These are phyloP conservation scores for Napeogenes sylphis DNA, from an alignment of 2,888 invertebrate species.

Conservation along the genomic window DNA sequence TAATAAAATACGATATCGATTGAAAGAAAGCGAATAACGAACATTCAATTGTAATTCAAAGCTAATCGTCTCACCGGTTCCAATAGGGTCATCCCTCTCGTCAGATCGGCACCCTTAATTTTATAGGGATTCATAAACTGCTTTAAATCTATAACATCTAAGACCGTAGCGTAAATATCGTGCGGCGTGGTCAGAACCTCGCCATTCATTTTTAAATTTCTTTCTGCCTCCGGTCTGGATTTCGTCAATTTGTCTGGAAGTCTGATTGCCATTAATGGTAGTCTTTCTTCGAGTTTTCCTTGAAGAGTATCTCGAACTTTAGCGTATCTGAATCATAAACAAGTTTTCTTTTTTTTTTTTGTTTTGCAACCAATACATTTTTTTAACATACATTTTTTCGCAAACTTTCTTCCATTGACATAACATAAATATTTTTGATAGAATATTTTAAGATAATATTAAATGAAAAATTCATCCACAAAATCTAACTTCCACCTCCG, in stretches of 20 bases:
- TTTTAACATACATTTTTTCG: too few relatives aligned
- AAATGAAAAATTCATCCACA: too few relatives aligned
- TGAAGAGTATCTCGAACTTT: slow-evolving; percentile 90
- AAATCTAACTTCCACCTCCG: too few relatives aligned
- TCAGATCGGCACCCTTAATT: slow-evolving; percentile 69
- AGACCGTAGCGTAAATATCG: slow-evolving; percentile 89
- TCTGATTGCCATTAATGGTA: slow-evolving; percentile 90
- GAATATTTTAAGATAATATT: too few relatives aligned
- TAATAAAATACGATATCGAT: too few relatives aligned
- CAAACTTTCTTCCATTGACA: too few relatives aligned
- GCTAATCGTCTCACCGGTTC: slow-evolving; percentile 68
- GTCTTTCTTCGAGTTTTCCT: slow-evolving; percentile 93
- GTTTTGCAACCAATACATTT: too few relatives aligned
- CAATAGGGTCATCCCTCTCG: slow-evolving; percentile 80
- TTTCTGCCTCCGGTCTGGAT: slow-evolving; percentile 77
- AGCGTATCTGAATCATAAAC: slow-evolving; percentile 80
- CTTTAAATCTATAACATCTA: slow-evolving; percentile 79
- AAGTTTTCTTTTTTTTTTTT: not conserved
- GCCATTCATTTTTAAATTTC: slow-evolving; percentile 81
- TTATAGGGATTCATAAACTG: slow-evolving; percentile 51
- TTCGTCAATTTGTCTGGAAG: slow-evolving; percentile 84
- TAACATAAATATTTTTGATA: too few relatives aligned
- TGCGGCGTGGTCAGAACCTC: slow-evolving; percentile 89
- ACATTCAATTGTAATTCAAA: not conserved
- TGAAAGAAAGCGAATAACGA: not conserved